Percentiles rank a stretch among this genome's conserved stretches.
Evolutionary conservation across 2,888 invertebrate species (phyloP).

Genomic region (Ptychoptera contaminata): DNA sequence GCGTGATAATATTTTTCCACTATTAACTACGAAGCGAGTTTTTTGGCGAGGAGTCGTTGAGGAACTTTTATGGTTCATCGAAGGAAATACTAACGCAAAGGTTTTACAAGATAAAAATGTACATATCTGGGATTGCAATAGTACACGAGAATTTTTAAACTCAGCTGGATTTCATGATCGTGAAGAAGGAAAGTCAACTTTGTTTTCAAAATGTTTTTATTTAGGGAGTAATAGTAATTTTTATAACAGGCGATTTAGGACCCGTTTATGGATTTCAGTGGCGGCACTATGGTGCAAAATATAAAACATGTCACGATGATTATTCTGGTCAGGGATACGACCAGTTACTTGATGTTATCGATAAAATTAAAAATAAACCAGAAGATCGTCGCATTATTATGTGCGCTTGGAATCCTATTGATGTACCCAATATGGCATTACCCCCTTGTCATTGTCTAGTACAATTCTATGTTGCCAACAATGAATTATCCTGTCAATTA

Average conservation of each 20-base stretch:
- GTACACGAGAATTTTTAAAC: conserved; percentile 78
- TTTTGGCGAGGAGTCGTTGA: conserved; percentile 84
- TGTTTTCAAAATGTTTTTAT: neutral
- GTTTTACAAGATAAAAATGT: conserved; percentile 62
- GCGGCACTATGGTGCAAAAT: conserved; percentile 91
- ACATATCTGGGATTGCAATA: conserved; percentile 94
- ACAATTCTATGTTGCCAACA: conserved; percentile 81
- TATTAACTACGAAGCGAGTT: conserved; percentile 89
- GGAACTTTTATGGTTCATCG: conserved; percentile 89
- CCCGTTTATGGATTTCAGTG: conserved; percentile 98
- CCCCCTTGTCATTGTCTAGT: conserved; percentile 93
- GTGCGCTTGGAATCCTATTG: conserved; percentile 88
- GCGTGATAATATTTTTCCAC: conserved; percentile 54
- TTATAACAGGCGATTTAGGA: conserved; percentile 80
- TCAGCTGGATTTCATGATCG: conserved; percentile 66
- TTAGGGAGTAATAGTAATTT: too few species aligned
- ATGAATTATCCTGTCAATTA: conserved; percentile 76
- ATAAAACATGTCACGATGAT: conserved; percentile 63
- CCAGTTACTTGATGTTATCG: conserved; percentile 67
- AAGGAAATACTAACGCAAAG: conserved; percentile 79
- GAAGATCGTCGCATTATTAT: conserved; percentile 80
- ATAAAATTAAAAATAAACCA: conserved; percentile 65
- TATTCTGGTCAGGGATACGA: conserved; percentile 80
- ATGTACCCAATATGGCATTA: conserved; percentile 80
- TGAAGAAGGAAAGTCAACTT: conserved; percentile 57